A percentile compares a stretch with the other conserved stretches of the same genome.
phyloP scores from a whole-genome alignment of 2,888 invertebrate species.

The Parnassius glacialis region DNA sequence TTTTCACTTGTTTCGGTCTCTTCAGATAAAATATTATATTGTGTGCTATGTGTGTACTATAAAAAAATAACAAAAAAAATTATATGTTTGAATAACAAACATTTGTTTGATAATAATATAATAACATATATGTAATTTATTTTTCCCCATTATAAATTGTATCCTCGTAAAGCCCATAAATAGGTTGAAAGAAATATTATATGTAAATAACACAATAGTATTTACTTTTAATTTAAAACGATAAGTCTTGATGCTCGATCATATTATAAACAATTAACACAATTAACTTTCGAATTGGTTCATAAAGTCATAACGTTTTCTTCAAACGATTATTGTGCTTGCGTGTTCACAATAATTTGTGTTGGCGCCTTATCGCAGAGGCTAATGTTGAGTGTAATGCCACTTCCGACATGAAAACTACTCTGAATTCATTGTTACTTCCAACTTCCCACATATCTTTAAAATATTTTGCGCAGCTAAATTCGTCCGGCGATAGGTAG shows the following conservation, averaged over 20 bases:
- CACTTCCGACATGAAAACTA: slow-evolving; percentile 76
- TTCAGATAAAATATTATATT: too few species aligned
- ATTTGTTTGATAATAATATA: too few species aligned
- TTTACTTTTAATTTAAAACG: too few species aligned
- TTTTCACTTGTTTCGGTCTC: too few species aligned
- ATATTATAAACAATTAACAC: background rate
- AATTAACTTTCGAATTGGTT: slow-evolving; percentile 28
- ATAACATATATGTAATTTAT: too few species aligned
- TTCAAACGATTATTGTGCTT: slow-evolving; percentile 43
- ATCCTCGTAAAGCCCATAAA: too few species aligned
- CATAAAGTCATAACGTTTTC: slow-evolving; percentile 35
- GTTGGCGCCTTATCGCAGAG: slow-evolving; percentile 69
- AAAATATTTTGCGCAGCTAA: slow-evolving; percentile 49
- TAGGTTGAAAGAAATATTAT: too few species aligned
- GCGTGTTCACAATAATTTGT: slow-evolving; percentile 72
- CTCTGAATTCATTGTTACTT: slow-evolving; percentile 60
- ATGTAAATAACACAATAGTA: background rate
- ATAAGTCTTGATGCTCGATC: too few species aligned
- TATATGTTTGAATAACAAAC: too few species aligned
- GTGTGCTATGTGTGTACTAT: too few species aligned
- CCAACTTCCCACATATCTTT: slow-evolving; percentile 38
- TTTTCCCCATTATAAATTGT: too few species aligned
- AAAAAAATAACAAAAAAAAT: too few species aligned
- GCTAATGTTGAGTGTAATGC: slow-evolving; percentile 76
- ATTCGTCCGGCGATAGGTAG: slow-evolving; percentile 26